These are phyloP conservation scores for Hippocampus abdominalis DNA, from an alignment of 2,113 vertebrate species.

Conservation along the genomic window DNA sequence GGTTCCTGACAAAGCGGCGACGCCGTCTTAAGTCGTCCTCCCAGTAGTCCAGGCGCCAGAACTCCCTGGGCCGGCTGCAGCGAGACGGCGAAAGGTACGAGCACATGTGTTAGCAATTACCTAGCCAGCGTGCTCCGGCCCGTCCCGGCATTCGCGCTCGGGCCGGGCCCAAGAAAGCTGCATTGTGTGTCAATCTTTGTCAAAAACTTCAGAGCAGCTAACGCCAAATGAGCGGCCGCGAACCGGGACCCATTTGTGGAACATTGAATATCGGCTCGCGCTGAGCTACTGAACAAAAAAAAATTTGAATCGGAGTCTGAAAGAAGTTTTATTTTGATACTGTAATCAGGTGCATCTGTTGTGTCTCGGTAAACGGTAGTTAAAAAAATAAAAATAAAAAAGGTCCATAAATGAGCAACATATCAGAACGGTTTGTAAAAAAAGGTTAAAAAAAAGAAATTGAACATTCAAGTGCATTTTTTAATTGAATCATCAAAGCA, in stretches of 20 bases:
- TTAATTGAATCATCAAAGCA: too few relatives aligned
- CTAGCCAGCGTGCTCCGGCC: constrained; percentile 86
- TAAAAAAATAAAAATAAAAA: too few relatives aligned
- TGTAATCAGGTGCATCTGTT: neutral
- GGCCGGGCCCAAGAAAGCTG: constrained; percentile 80
- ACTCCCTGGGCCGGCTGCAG: constrained; percentile 94
- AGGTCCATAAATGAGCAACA: neutral
- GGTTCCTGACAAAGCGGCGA: constrained; percentile 95
- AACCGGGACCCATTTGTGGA: neutral
- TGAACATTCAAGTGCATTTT: too few relatives aligned
- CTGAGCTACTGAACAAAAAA: neutral
- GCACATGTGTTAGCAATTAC: constrained; percentile 99
- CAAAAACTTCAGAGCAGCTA: neutral
- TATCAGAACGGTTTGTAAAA: too few relatives aligned
- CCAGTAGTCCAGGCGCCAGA: constrained; percentile 99
- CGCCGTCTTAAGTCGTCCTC: constrained; percentile 99
- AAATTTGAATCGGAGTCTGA: neutral
- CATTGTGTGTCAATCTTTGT: constrained; percentile 77
- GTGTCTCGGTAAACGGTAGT: neutral
- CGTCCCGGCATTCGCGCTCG: constrained; percentile 60
- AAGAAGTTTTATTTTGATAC: neutral
- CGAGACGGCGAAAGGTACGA: constrained; percentile 79
- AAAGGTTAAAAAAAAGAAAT: too few relatives aligned
- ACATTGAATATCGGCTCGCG: neutral
- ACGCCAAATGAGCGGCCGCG: neutral